phyloP scores from a whole-genome alignment of 2,797 vertebrate species.

The Darevskia mixta region DNA sequence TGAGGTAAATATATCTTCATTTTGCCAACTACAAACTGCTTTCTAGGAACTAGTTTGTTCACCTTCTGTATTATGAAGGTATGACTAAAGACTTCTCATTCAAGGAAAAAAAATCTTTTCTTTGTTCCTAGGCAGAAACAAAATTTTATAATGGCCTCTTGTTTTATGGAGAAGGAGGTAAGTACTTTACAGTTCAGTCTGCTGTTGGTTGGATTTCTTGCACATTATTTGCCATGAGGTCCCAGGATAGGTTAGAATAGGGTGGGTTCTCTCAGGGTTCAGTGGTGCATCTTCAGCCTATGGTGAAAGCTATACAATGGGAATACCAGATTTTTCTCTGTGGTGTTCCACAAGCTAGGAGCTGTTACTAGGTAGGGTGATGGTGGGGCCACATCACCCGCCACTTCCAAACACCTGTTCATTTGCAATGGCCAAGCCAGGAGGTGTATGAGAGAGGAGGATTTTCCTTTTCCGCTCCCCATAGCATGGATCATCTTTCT shows the following conservation, averaged over 20 bases:
- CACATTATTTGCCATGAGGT: too few relatives aligned
- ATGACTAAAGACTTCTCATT: constrained; percentile 29
- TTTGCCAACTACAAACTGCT: constrained; percentile 5
- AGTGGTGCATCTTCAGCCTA: too few relatives aligned
- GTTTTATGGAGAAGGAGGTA: constrained; percentile 99
- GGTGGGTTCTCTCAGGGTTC: too few relatives aligned
- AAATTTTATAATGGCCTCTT: constrained; percentile 98
- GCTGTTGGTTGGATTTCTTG: too few relatives aligned
- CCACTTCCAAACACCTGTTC: not conserved
- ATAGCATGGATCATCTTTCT: too few relatives aligned
- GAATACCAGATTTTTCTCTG: too few relatives aligned
- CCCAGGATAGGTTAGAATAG: too few relatives aligned
- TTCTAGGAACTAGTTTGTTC: constrained; percentile 28
- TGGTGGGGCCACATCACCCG: too few relatives aligned
- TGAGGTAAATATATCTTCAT: constrained; percentile 85
- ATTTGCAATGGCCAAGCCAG: not conserved
- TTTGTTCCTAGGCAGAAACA: constrained; percentile 90
- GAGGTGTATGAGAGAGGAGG: not conserved
- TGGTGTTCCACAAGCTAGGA: too few relatives aligned
- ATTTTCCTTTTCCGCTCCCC: too few relatives aligned
- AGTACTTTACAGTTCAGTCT: constrained; percentile 53
- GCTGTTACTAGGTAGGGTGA: too few relatives aligned
- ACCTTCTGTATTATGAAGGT: not conserved
- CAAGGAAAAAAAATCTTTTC: constrained; percentile 68
- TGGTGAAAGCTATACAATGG: too few relatives aligned